phyloP scores from a whole-genome alignment of 1,140 invertebrate genomes.

The Parapsyche elsis region DNA sequence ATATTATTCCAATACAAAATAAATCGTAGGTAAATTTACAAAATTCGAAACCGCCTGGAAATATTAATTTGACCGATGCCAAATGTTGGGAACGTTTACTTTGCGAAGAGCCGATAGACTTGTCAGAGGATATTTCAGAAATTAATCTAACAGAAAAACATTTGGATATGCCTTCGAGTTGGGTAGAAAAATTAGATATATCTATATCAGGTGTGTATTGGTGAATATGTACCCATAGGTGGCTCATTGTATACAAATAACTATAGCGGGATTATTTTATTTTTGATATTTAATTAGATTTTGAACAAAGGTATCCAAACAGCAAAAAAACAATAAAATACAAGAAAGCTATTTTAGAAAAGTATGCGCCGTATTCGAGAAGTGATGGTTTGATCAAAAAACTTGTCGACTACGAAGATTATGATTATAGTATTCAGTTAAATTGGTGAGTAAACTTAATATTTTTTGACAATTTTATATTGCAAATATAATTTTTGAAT shows the following conservation, averaged over 20 bases:
- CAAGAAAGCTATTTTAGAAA: constrained; percentile 80
- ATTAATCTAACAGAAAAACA: constrained; percentile 73
- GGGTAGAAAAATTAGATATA: constrained; percentile 79
- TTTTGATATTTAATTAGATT: constrained; percentile 68
- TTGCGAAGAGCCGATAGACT: constrained; percentile 67
- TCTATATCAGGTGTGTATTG: constrained; percentile 69
- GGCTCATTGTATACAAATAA: no score
- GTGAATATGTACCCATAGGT: constrained; percentile 23
- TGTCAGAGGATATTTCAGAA: constrained; percentile 57
- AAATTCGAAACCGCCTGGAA: constrained; percentile 55
- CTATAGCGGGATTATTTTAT: background rate
- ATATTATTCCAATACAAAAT: background rate
- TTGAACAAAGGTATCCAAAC: constrained; percentile 78
- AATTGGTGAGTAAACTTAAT: constrained; percentile 61
- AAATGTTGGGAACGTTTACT: constrained; percentile 78
- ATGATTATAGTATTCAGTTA: constrained; percentile 71
- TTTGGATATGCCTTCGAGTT: constrained; percentile 83
- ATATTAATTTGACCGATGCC: constrained; percentile 70
- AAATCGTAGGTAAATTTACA: constrained; percentile 62
- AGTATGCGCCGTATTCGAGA: constrained; percentile 80
- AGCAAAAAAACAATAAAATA: constrained; percentile 78
- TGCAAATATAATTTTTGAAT: constrained; percentile 8
- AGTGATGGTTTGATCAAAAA: constrained; percentile 77
- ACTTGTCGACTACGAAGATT: constrained; percentile 77
- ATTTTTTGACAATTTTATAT: no score